Evolutionary conservation across 2,888 invertebrate species (phyloP), one percentile per base, ranked within the genome.

Genomic region (Globia sparganii): DNA sequence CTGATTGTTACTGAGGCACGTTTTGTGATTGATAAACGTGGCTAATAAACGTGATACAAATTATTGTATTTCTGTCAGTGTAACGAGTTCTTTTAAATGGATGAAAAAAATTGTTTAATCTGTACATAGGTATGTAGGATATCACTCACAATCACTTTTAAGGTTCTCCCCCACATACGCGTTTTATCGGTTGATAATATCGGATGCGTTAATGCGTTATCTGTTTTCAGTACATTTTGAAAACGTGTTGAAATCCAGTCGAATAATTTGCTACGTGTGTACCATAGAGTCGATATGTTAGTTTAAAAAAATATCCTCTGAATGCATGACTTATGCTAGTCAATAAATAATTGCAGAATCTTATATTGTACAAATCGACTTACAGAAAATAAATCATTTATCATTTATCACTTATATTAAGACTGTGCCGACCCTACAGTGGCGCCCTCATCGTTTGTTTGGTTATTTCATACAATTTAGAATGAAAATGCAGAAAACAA

Each of bases 1-100:
- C 37, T 25, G 9, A 53, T 64, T 69, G 34, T 28, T 3, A 37
- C 5, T 37, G 56, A 34, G n/a, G 13, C 71, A 53, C 43, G 81
- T 65, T 68, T 67, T 31, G 43, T 40, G 15, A 53, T 43, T 56
- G 25, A 49, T 71, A 43, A 49, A 58, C 40, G 34, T 49, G 28
- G 31, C 28, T n/a, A 5, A 3, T n/a, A 56, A 43, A 21, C 6
- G 11, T 53, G 53, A 15, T 40, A 28, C 0, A n/a, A 40, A 56
- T 28, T 40, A 40, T 40, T 69, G 21, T 2, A 31, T 43, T 66
- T 46, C 43, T 46, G 66, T 46, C 28, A 28, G 21, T 43, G 21
- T 43, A 31, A 43, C 43, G 13, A 0, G 21, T 43, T 28, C 4
- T 31, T 43, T 31, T 28, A 21, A 28, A 43, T 66, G 5, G 3